These are phyloP conservation scores for Charina bottae DNA, from an alignment of 2,113 vertebrate genomes.

Conservation along the genomic window DNA sequence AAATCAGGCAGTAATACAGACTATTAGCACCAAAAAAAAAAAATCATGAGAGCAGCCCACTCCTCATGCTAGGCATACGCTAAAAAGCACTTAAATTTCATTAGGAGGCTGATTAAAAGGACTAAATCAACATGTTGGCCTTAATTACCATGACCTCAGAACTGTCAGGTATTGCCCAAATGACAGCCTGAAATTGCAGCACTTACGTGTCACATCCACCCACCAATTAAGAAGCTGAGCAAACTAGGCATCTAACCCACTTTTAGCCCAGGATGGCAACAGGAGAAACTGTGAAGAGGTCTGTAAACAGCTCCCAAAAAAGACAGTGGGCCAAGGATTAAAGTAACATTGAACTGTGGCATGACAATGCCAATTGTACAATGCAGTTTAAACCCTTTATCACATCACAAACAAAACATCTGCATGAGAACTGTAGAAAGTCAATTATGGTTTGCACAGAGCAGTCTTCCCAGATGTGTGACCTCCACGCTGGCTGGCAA, in stretches of 20 bases:
- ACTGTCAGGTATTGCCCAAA: constrained; percentile 6
- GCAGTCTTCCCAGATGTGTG: neutral
- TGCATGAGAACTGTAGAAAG: neutral
- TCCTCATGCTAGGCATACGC: neutral
- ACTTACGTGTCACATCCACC: constrained; percentile 38
- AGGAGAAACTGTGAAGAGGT: constrained; percentile 12
- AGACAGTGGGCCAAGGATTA: constrained; percentile 64
- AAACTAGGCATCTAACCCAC: constrained; percentile 1
- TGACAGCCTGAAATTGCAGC: constrained; percentile 13
- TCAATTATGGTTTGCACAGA: neutral
- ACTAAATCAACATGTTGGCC: constrained; percentile 16
- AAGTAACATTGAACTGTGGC: neutral
- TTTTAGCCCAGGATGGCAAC: neutral
- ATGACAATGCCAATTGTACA: neutral
- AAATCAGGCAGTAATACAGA: neutral
- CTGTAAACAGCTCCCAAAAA: constrained; percentile 59
- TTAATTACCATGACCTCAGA: constrained; percentile 39
- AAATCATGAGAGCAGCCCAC: neutral
- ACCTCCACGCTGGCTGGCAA: neutral
- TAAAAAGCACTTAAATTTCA: neutral
- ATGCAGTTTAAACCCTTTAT: neutral
- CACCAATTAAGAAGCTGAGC: constrained; percentile 34
- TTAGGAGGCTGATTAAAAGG: neutral
- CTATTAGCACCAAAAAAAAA: too few species aligned
- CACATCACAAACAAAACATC: neutral